Evolutionary conservation across 2,797 vertebrate genomes (phyloP).

Genomic region (Poecilia wingei): DNA sequence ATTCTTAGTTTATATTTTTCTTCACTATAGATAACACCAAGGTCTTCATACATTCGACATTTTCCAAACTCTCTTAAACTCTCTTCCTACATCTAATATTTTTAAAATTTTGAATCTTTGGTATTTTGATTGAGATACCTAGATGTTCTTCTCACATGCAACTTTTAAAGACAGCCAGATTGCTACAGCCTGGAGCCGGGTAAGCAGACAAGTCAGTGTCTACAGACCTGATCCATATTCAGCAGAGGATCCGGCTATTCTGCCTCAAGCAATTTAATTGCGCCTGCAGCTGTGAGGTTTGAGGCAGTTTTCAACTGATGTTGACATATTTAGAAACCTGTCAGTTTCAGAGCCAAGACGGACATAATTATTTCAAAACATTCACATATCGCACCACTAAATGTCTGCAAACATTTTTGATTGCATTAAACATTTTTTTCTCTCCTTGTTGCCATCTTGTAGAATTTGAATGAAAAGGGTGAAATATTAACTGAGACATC

Average conservation of each 20-base stretch:
- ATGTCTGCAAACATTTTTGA: neutral
- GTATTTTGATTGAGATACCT: neutral
- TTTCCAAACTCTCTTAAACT: neutral
- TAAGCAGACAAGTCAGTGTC: conserved; percentile 1
- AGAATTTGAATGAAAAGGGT: neutral
- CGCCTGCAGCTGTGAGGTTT: neutral
- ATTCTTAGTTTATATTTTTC: neutral
- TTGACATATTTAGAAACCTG: conserved; percentile 2
- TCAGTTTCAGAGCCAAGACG: neutral
- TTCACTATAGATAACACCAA: neutral
- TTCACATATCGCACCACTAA: neutral
- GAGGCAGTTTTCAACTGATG: conserved; percentile 1
- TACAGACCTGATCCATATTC: conserved; percentile 17
- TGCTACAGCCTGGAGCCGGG: conserved; percentile 2
- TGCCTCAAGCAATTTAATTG: conserved; percentile 6
- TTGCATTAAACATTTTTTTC: neutral
- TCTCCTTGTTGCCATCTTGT: neutral
- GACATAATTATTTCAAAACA: neutral
- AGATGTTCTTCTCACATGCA: neutral
- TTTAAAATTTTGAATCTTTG: neutral
- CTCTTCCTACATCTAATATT: neutral
- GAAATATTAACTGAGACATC: neutral
- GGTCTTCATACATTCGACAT: neutral
- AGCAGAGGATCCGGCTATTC: conserved; percentile 1
- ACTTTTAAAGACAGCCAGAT: conserved; percentile 10